Evolutionary conservation across 2,888 invertebrate species (phyloP).

Genomic region (Caenorhabditis panamensis): DNA sequence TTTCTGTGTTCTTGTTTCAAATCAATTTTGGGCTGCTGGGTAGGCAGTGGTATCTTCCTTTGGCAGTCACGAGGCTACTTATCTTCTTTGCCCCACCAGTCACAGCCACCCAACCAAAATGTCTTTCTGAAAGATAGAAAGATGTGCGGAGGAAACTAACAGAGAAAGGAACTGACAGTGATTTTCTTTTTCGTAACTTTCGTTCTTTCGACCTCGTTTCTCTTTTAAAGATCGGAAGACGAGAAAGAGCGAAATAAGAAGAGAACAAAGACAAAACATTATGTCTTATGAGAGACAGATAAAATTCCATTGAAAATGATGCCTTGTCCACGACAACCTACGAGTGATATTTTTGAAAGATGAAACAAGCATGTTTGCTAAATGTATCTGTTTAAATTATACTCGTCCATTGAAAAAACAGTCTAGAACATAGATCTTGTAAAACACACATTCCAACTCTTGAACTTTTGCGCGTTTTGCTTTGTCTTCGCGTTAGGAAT

Average conservation of each 20-base stretch:
- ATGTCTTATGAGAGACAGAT: background rate
- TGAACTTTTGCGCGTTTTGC: conserved; percentile 7
- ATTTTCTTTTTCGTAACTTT: conserved; percentile 5
- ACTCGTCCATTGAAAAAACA: too few relatives aligned
- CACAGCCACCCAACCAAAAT: conserved; percentile 4
- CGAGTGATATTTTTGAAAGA: too few relatives aligned
- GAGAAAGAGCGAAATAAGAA: conserved; percentile 3
- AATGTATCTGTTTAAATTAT: too few relatives aligned
- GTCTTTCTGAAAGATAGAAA: background rate
- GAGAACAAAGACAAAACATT: conserved; percentile 7
- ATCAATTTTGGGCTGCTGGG: conserved; percentile 1
- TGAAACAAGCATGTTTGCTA: background rate
- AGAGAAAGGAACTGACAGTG: conserved; percentile 1
- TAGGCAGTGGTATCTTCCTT: conserved; percentile 7
- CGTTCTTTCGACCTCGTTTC: conserved; percentile 30
- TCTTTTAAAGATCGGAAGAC: conserved; percentile 25
- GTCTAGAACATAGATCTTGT: too few relatives aligned
- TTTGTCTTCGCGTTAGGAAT: background rate
- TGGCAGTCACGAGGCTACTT: conserved; percentile 33
- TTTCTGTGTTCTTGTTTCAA: background rate
- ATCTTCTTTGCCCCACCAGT: conserved; percentile 16
- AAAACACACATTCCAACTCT: background rate
- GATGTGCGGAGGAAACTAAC: background rate
- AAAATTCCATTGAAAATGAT: background rate
- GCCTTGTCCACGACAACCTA: background rate